Evolutionary conservation across 2,888 invertebrate species (phyloP).

Genomic region (Synergus japonicus): DNA sequence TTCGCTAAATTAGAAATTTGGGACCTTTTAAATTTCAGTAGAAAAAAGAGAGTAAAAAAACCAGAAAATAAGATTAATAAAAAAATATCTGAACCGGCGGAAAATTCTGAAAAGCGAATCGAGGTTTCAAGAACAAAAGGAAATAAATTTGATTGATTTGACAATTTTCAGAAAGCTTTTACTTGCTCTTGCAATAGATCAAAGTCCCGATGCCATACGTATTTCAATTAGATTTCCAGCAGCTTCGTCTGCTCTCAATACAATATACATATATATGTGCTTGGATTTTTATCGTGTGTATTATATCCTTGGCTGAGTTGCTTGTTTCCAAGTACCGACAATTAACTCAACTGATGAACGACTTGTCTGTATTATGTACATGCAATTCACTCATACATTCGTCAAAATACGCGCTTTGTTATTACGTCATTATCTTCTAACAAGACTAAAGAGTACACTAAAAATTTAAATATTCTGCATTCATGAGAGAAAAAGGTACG

Average conservation of each 20-base stretch:
- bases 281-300: constrained; percentile 14
- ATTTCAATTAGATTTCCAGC: constrained; percentile 33
- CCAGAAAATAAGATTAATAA: not conserved
- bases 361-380: constrained; percentile 4
- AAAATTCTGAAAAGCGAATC: too few relatives aligned
- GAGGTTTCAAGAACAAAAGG: not conserved
- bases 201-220: constrained; percentile 19
- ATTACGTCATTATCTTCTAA: constrained; percentile 37
- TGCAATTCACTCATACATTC: constrained; percentile 33
- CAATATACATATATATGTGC: not conserved
- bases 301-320: constrained; percentile 38
- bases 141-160: constrained; percentile 1
- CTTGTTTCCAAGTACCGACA: constrained; percentile 40
- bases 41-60: not conserved
- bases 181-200: constrained; percentile 18
- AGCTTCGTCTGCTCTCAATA: constrained; percentile 19
- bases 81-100: not conserved
- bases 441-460: constrained; percentile 1
- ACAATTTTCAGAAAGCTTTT: not conserved
- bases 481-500: not conserved
- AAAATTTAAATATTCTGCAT: constrained; percentile 3
- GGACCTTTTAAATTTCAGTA: too few relatives aligned
- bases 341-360: constrained; percentile 28
- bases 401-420: constrained; percentile 29
- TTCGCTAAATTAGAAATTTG: too few relatives aligned